A percentile compares a stretch with the other conserved stretches of the same genome.
These are phyloP conservation scores for Petrolisthes manimaculis DNA, from an alignment of 2,888 invertebrate species.

Conservation along the genomic window DNA sequence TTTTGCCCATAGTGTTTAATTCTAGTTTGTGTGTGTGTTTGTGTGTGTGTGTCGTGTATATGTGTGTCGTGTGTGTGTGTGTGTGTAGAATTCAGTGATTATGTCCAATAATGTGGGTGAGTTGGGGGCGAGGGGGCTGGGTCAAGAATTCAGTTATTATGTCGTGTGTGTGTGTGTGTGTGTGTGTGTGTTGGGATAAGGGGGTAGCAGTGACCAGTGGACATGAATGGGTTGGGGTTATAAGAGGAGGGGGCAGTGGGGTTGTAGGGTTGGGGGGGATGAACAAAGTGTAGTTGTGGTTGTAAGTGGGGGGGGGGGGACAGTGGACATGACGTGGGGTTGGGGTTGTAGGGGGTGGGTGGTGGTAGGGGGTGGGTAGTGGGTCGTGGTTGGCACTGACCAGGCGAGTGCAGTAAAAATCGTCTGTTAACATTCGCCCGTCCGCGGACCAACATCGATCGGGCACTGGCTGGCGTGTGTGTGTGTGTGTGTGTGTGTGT, in stretches of 20 bases:
- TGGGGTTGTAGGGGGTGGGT: neutral
- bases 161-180: conserved; percentile 11
- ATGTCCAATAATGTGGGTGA: too few species aligned
- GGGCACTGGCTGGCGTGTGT: conserved; percentile 35
- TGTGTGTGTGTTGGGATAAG: too few species aligned
- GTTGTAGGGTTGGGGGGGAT: neutral
- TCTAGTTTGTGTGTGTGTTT: conserved; percentile 23
- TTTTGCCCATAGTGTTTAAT: too few species aligned
- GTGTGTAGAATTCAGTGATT: too few species aligned
- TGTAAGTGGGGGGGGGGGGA: neutral
- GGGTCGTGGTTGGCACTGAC: conserved; percentile 43
- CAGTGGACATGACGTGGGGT: neutral
- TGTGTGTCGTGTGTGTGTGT: conserved; percentile 23
- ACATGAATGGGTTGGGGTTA: neutral
- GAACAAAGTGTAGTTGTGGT: neutral
- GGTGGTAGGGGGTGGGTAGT: neutral
- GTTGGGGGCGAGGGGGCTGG: too few species aligned
- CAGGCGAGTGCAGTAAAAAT: conserved; percentile 47
- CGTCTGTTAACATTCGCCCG: conserved; percentile 48
- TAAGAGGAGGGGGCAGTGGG: neutral
- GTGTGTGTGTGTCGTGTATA: conserved; percentile 20
- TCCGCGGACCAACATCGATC: conserved; percentile 47
- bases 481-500: conserved; percentile 29
- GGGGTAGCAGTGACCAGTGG: neutral
- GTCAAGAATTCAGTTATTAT: too few species aligned